Percentiles rank a stretch among this genome's conserved stretches.
Conservation (phyloP, 2,797 vertebrate genomes). For the Pagetopsis macropterus region DNA sequence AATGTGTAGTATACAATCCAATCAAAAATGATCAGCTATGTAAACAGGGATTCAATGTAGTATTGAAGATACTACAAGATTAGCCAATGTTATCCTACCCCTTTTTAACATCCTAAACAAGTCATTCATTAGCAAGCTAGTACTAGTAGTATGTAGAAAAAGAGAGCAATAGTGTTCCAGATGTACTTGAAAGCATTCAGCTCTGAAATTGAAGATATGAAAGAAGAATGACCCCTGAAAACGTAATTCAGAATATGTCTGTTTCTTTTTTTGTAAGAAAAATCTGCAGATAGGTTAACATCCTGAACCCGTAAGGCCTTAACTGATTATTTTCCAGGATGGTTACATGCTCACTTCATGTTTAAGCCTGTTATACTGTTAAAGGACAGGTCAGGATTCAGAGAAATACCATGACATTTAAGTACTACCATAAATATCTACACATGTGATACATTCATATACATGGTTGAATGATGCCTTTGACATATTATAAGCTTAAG, state of each 20-base stretch:
- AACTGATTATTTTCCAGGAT: not conserved
- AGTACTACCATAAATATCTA: not conserved
- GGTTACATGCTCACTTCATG: not conserved
- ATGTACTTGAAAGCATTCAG: slow-evolving; percentile 1
- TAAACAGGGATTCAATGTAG: too few relatives aligned
- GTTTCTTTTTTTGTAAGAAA: not conserved
- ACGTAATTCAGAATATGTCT: not conserved
- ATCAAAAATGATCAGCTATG: too few relatives aligned
- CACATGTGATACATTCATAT: not conserved
- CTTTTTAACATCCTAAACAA: too few relatives aligned
- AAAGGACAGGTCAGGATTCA: not conserved
- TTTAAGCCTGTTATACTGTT: not conserved
- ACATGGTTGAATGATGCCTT: not conserved
- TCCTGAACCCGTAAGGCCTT: too few relatives aligned
- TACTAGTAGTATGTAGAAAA: not conserved
- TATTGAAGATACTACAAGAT: too few relatives aligned
- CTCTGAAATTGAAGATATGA: slow-evolving; percentile 13
- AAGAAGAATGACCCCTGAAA: slow-evolving; percentile 1
- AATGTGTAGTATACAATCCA: too few relatives aligned
- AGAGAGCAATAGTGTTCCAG: not conserved
- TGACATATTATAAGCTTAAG: not conserved
- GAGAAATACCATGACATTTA: slow-evolving; percentile 2
- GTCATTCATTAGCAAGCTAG: too few relatives aligned
- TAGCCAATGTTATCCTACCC: too few relatives aligned
- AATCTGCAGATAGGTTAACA: not conserved